Evolutionary conservation across 2,888 invertebrate genomes (phyloP).

Genomic region (Mactromeris polynyma): DNA sequence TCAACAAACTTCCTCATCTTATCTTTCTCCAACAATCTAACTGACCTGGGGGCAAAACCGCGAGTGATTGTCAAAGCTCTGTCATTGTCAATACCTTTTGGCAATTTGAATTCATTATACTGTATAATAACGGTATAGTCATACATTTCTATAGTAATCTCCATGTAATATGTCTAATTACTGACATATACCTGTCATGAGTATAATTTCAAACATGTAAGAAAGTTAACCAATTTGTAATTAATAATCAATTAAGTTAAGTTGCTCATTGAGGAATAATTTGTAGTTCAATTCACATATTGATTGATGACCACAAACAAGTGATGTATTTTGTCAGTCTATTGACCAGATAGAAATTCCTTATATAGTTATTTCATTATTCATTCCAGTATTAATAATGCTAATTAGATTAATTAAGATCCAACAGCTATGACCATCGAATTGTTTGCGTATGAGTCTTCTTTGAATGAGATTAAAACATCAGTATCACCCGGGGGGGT

Average conservation of each 20-base stretch:
- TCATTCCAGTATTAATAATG: not conserved
- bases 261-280: conserved; percentile 48
- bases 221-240: conserved; percentile 35
- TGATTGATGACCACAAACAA: conserved; percentile 21
- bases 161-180: conserved; percentile 44
- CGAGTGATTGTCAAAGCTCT: conserved; percentile 64
- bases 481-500: not conserved
- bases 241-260: conserved; percentile 55
- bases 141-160: conserved; percentile 35
- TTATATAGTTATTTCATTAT: conserved; percentile 18
- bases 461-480: not conserved
- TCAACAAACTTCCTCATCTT: conserved; percentile 53
- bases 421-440: not conserved
- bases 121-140: conserved; percentile 61
- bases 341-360: conserved; percentile 23
- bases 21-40: conserved; percentile 2
- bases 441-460: not conserved
- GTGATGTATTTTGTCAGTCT: conserved; percentile 31
- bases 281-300: conserved; percentile 1
- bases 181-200: conserved; percentile 47
- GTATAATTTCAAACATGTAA: conserved; percentile 29
- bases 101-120: conserved; percentile 70
- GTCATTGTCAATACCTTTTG: conserved; percentile 59
- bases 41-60: conserved; percentile 42
- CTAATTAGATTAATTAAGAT: not conserved